Evolutionary conservation across 2,888 invertebrate species (phyloP), one percentile per base, ranked within the genome.

Genomic region (Pegoplata infirma): DNA sequence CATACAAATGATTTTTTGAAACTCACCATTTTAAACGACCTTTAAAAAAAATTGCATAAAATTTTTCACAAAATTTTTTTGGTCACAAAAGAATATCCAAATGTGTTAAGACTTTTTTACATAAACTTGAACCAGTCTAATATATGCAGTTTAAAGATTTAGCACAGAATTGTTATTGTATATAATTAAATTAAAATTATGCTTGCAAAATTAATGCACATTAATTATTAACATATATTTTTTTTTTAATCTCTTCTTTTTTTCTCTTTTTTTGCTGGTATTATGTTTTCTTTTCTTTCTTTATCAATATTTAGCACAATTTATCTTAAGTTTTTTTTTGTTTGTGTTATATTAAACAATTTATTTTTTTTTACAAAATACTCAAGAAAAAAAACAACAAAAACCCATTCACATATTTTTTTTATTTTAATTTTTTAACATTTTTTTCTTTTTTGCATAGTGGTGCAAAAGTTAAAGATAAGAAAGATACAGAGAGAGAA

Each of bases 371-470:
- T 47, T 10, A 0, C 25, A 23, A 46, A 10, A 40, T 64, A 46
- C 53, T 53, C 44, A 55, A 49, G 23, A n/a, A 16, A 23, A 19
- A 21, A 10, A 55, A 46, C 73, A 56, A 73, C 32, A 63, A 67
- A 55, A 61, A 8, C 8, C 23, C 61, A 67, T 71, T 61, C 71
- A 63, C 40, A 58, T 56, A 17, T 25, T 44, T 72, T 71, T 61
- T 55, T 59, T 12, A 16, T 44, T 8, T 56, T n/a, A n/a, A n/a
- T 61, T 21, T 63, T 36, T 59, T 32, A 5, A 4, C 46, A 8
- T 67, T 68, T 68, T 79, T 63, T 67, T 64, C 78, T 67, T 68
- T 68, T 79, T 63, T 67, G 69, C 78, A 66, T 14, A 36, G 46
- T 25, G n/a, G 23, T 68, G 71, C 56, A 63, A 56, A 12, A 64